Evolutionary conservation across 2,888 invertebrate genomes (phyloP), one percentile per base, ranked within the genome.

Genomic region (Odontocolon sp.): DNA sequence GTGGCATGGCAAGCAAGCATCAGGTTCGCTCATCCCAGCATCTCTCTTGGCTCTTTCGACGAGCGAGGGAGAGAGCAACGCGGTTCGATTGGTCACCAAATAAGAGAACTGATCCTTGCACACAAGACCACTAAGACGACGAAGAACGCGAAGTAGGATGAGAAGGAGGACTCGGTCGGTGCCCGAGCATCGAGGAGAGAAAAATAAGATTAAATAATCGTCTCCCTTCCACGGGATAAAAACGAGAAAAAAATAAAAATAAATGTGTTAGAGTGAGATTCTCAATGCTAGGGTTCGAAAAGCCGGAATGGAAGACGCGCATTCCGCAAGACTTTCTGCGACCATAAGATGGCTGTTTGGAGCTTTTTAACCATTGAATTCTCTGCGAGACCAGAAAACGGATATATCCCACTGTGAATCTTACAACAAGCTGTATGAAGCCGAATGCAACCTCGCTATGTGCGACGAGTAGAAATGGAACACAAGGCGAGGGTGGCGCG

Each of bases 21-120:
- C n/a, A n/a, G n/a, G n/a, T n/a, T n/a, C n/a, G n/a, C n/a, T n/a
- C n/a, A n/a, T n/a, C n/a, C 23, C 72, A 61, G 67, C 50, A 31
- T 11, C 47, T 45, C 28, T 54, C 40, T 21, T 26, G 26, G 40
- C 52, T 9, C 50, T 38, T n/a, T 14, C 56, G 38, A 66, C 47
- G 64, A 40, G 42, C 21, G 36, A 54, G 72, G 50, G 26, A 45
- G 45, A 40, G 14, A 11, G 40, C 40, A 9, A n/a, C 45, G 81
- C 80, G 79, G 75, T 81, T 78, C 80, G 80, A 80, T 80, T 82
- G 82, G 80, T 85, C 84, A 83, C 87, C 87, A 88, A 88, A 87
- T 88, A 88, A 88, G 86, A 87, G 85, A 85, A 82, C 76, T 84
- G 83, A 85, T 82, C 83, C 66, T 26, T 38, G 54, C 42, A 45